Evolutionary conservation across 1,140 invertebrate species (phyloP).

Genomic region (Leptinotarsa defecta): DNA sequence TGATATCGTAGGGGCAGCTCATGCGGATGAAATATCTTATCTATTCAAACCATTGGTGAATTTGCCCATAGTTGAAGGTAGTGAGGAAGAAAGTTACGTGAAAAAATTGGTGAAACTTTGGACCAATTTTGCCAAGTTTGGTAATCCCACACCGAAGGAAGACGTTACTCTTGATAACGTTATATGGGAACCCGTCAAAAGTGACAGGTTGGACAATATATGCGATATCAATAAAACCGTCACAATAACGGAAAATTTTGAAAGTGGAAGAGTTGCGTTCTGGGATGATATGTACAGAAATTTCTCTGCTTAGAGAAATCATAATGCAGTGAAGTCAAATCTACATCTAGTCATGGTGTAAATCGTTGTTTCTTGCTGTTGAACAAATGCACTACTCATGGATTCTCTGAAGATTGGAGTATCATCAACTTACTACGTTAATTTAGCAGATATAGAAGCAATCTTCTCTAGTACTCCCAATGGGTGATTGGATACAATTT

Average conservation of each 20-base stretch:
- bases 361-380: too few relatives aligned
- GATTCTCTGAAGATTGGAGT: too few relatives aligned
- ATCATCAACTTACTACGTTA: too few relatives aligned
- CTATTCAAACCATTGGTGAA: constrained; percentile 61
- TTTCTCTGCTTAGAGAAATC: too few relatives aligned
- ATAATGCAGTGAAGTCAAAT: too few relatives aligned
- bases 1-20: constrained; percentile 61
- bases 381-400: too few relatives aligned
- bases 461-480: too few relatives aligned
- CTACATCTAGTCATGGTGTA: too few relatives aligned
- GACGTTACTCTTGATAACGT: constrained; percentile 46
- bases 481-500: too few relatives aligned
- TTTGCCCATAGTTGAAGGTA: constrained; percentile 49
- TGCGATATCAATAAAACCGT: constrained; percentile 28
- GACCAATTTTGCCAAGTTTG: constrained; percentile 62
- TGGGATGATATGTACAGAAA: constrained; percentile 29
- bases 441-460: too few relatives aligned
- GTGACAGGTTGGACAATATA: constrained; percentile 44
- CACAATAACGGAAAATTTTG: constrained; percentile 35
- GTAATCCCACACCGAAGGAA: constrained; percentile 56
- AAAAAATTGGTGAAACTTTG: constrained; percentile 57
- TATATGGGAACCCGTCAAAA: constrained; percentile 58
- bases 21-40: constrained; percentile 69
- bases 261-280: constrained; percentile 32
- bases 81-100: constrained; percentile 52